Percentiles rank a stretch among this genome's conserved stretches.
Evolutionary conservation across 2,888 invertebrate species (phyloP).

Genomic region (Trilocha varians): DNA sequence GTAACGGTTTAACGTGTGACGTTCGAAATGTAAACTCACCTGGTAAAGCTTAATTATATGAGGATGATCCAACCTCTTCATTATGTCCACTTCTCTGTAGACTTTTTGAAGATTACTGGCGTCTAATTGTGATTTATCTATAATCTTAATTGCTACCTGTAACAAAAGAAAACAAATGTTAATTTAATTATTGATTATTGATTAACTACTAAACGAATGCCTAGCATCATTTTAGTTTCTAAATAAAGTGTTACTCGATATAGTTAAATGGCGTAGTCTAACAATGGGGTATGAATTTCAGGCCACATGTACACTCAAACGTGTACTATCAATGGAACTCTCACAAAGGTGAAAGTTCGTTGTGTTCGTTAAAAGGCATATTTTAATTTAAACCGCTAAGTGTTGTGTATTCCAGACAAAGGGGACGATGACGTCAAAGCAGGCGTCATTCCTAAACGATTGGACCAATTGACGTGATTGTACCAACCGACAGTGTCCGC

Average conservation of each 20-base stretch:
- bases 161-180: constrained; percentile 56
- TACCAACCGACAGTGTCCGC: constrained; percentile 8
- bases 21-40: constrained; percentile 62
- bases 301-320: no score
- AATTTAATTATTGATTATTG: no score
- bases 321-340: background rate
- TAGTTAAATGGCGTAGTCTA: no score
- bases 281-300: no score
- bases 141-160: constrained; percentile 96
- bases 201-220: no score
- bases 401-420: constrained; percentile 40
- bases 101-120: constrained; percentile 94
- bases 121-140: constrained; percentile 94
- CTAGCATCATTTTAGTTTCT: no score
- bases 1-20: background rate
- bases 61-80: constrained; percentile 97
- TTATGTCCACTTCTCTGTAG: constrained; percentile 96
- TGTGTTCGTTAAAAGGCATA: constrained; percentile 32
- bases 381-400: constrained; percentile 31
- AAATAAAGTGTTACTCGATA: no score
- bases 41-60: constrained; percentile 98
- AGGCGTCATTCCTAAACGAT: constrained; percentile 53
- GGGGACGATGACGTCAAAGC: constrained; percentile 56
- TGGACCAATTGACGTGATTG: constrained; percentile 52
- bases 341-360: background rate